Evolutionary conservation across 1,140 invertebrate genomes (phyloP).

Genomic region (Anoplolepis gracilipes): DNA sequence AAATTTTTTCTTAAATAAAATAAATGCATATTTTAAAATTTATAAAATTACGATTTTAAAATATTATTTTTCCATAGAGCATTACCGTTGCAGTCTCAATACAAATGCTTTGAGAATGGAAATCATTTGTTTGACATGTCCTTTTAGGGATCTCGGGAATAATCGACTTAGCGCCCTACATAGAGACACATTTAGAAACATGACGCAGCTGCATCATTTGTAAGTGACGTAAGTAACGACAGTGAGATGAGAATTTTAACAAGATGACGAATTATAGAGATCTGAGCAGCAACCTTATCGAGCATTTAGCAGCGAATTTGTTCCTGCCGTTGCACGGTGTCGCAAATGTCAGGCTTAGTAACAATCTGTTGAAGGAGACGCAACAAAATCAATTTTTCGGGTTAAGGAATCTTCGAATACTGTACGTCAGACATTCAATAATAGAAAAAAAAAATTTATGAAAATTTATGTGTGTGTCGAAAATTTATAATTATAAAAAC

Average conservation of each 20-base stretch:
- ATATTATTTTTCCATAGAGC: too few relatives aligned
- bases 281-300: slow-evolving; percentile 92
- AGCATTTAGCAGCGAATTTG: slow-evolving; percentile 91
- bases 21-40: neutral
- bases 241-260: neutral
- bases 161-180: slow-evolving; percentile 91
- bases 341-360: slow-evolving; percentile 90
- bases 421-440: slow-evolving; percentile 81
- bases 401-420: slow-evolving; percentile 88
- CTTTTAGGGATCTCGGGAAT: slow-evolving; percentile 90
- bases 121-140: neutral
- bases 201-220: slow-evolving; percentile 89
- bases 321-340: slow-evolving; percentile 91
- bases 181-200: slow-evolving; percentile 90
- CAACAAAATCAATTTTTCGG: slow-evolving; percentile 89
- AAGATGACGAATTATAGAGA: slow-evolving; percentile 86
- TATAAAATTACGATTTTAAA: too few relatives aligned
- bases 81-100: neutral
- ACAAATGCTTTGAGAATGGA: neutral
- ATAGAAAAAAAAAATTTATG: neutral
- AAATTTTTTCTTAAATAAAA: neutral
- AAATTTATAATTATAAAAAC: too few relatives aligned
- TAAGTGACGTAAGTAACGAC: slow-evolving; percentile 76
- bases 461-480: too few relatives aligned
- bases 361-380: slow-evolving; percentile 90